Base-by-base conservation (phyloP, 2,113 vertebrate genomes). In the Centropus unirufus region DNA sequence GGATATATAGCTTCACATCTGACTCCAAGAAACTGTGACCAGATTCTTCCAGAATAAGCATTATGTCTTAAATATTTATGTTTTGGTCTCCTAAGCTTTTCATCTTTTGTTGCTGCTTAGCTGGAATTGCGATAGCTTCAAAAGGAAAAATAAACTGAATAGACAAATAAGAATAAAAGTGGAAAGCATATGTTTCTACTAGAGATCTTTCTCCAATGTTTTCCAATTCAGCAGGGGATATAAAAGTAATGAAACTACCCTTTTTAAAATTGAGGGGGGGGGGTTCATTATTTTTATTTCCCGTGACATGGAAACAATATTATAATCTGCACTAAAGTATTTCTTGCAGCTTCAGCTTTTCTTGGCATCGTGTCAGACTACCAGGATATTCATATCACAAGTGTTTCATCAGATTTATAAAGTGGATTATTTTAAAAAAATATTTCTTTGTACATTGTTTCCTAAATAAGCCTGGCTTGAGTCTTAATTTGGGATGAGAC, bases 41-140 rank as follows among this genome's bases (percentile, higher is more conserved):
- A 46, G 23, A 34, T 7, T 72, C 52, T 73, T 89, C 22, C 46
- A 54, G 36, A 69, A 83, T 52, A 89, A 44, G 83, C 49, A 21
- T 70, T 67, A 66, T 55, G 34, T 32, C 84, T 88, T 39, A 89
- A 93, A 74, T 83, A 83, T 95, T 93, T 83, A 70, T 57, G 9
- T 23, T 91, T 93, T 75, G 27, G 17, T 20, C 73, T 86, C 47
- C 51, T 80, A 72, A 73, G n/a, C 40, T 83, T 83, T 94, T 90
- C 19, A 76, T 88, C 24, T 66, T 64, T 69, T 88, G 20, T 67
- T 89, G 42, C 51, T 78, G 61, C 32, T 75, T 77, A 86, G 49
- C 64, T 84, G 62, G 61, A 91, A 63, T n/a, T 86, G 24, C 54
- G 66, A 57, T 24, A 73, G 32, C 20, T 87, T 89, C 16, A 61